These are phyloP conservation scores for Nerophis ophidion DNA, from an alignment of 2,113 vertebrate species.

Conservation along the genomic window DNA sequence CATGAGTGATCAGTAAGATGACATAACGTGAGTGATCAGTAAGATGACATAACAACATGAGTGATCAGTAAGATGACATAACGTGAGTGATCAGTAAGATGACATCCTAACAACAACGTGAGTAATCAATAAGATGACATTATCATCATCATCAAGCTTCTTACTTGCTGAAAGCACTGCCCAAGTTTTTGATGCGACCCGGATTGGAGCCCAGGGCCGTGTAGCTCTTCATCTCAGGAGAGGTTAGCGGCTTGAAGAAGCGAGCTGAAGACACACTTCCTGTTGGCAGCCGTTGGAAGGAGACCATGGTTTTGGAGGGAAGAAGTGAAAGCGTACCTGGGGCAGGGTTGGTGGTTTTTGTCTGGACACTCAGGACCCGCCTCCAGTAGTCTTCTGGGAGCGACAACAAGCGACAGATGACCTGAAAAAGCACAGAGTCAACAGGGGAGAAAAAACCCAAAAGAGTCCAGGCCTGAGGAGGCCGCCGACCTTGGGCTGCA, in stretches of 20 bases:
- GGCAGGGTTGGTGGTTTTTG: constrained; percentile 18
- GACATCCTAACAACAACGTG: no score
- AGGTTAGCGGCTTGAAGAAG: constrained; percentile 62
- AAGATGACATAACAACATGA: no score
- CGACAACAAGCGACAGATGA: constrained; percentile 69
- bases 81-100: no score
- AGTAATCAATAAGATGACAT: no score
- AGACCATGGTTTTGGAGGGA: no score
- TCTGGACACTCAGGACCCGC: constrained; percentile 35
- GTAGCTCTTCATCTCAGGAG: constrained; percentile 58
- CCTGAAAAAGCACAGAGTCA: constrained; percentile 54
- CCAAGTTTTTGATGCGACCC: no score
- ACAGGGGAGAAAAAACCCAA: no score
- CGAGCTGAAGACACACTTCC: constrained; percentile 32
- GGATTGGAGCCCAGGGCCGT: constrained; percentile 20
- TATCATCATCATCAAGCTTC: no score
- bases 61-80: no score
- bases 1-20: no score
- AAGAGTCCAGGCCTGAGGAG: background rate
- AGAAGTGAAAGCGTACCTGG: constrained; percentile 29
- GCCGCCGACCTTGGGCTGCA: constrained; percentile 75
- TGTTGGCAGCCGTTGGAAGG: background rate
- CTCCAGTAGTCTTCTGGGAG: constrained; percentile 75
- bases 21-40: no score
- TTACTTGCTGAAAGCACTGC: no score